A percentile compares a stretch with the other conserved stretches of the same genome.
These are phyloP conservation scores for Diplazon laetatorius DNA, from an alignment of 2,888 invertebrate genomes.

Conservation along the genomic window DNA sequence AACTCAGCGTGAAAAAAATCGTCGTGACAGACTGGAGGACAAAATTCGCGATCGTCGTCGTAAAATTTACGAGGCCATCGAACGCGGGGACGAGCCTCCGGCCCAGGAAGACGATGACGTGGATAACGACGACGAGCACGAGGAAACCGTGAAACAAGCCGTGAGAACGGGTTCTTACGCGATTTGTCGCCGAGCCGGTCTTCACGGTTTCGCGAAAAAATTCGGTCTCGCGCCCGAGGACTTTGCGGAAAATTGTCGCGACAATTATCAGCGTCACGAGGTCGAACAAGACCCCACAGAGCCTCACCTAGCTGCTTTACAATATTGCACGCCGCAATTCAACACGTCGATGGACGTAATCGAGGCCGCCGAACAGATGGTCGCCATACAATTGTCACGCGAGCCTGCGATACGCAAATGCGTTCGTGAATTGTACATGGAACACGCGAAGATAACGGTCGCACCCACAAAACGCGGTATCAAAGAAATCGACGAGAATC, in stretches of 20 bases:
- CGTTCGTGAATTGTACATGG: slow-evolving; percentile 92
- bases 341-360: slow-evolving; percentile 90
- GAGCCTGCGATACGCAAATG: slow-evolving; percentile 94
- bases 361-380: slow-evolving; percentile 95
- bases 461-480: slow-evolving; percentile 93
- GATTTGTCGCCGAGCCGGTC: slow-evolving; percentile 91
- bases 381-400: slow-evolving; percentile 94
- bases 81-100: slow-evolving; percentile 84
- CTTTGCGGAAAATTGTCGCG: slow-evolving; percentile 96
- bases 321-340: slow-evolving; percentile 82
- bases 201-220: slow-evolving; percentile 91
- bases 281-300: slow-evolving; percentile 94
- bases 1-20: slow-evolving; percentile 85
- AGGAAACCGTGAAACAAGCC: slow-evolving; percentile 90
- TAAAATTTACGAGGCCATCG: slow-evolving; percentile 85
- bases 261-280: slow-evolving; percentile 96
- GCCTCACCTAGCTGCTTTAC: slow-evolving; percentile 91
- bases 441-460: slow-evolving; percentile 91
- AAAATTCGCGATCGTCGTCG: slow-evolving; percentile 83
- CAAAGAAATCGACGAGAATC: slow-evolving; percentile 97
- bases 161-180: slow-evolving; percentile 93
- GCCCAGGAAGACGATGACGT: slow-evolving; percentile 84
- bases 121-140: slow-evolving; percentile 84
- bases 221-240: slow-evolving; percentile 96
- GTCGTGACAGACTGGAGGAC: background rate